Evolutionary conservation across 2,113 vertebrate genomes (phyloP).

Genomic region (Toxostoma redivivum): DNA sequence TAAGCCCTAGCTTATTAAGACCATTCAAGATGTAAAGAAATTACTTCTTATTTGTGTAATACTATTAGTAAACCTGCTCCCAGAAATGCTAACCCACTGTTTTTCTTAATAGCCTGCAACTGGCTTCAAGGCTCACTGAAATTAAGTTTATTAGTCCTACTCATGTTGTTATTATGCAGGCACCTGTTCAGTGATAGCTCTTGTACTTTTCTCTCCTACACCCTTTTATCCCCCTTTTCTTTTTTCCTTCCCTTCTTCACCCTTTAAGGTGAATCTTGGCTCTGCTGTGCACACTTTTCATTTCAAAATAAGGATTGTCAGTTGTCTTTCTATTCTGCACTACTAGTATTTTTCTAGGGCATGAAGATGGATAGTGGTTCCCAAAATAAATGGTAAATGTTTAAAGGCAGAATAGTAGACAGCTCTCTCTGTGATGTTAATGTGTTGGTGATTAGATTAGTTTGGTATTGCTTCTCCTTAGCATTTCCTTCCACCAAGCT

Average conservation of each 20-base stretch:
- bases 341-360: background rate
- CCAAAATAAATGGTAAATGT: background rate
- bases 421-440: background rate
- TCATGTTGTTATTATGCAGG: background rate
- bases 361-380: background rate
- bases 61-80: background rate
- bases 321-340: background rate
- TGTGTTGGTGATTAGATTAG: background rate
- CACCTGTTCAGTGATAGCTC: background rate
- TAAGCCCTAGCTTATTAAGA: background rate
- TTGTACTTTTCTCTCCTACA: background rate
- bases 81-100: constrained; percentile 5
- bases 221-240: fast-evolving
- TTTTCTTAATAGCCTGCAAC: constrained; percentile 25
- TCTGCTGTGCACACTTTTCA: background rate
- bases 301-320: background rate
- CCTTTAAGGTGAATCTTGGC: background rate
- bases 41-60: constrained; percentile 1
- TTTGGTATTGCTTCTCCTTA: background rate
- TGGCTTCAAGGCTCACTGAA: constrained; percentile 46
- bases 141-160: constrained; percentile 41
- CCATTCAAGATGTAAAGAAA: background rate
- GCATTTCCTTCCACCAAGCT: background rate
- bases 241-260: background rate
- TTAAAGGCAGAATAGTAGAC: background rate